phyloP scores from a whole-genome alignment of 2,888 invertebrate species.

The Fragum sueziense region DNA sequence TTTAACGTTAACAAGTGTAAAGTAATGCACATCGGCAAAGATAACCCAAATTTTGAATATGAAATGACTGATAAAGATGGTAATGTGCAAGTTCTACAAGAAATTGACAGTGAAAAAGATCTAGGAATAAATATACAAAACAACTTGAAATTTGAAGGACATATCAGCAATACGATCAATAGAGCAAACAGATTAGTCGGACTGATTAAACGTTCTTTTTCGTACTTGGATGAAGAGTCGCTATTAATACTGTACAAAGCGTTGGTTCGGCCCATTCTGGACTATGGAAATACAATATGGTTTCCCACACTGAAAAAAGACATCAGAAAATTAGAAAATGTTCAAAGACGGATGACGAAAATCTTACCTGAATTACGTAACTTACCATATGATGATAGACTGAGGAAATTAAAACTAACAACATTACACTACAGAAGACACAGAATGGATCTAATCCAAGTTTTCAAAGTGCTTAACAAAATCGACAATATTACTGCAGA shows the following conservation, averaged over 20 bases:
- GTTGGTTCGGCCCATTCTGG: background rate
- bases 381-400: background rate
- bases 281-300: background rate
- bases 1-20: conserved; percentile 1
- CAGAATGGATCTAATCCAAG: background rate
- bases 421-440: conserved; percentile 6
- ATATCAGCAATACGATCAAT: background rate
- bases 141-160: background rate
- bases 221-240: background rate
- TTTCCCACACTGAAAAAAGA: background rate
- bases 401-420: background rate
- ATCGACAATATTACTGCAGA: no score
- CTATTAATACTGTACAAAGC: background rate
- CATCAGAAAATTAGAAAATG: background rate
- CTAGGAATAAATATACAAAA: conserved; percentile 1
- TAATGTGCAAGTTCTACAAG: background rate
- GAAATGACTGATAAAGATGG: background rate
- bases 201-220: background rate
- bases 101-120: background rate
- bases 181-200: conserved; percentile 4
- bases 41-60: background rate
- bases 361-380: background rate
- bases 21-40: background rate
- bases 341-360: background rate
- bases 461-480: background rate